Evolutionary conservation across 2,113 vertebrate genomes (phyloP), one percentile per base, ranked within the genome.

Genomic region (Leucoraja erinaceus): DNA sequence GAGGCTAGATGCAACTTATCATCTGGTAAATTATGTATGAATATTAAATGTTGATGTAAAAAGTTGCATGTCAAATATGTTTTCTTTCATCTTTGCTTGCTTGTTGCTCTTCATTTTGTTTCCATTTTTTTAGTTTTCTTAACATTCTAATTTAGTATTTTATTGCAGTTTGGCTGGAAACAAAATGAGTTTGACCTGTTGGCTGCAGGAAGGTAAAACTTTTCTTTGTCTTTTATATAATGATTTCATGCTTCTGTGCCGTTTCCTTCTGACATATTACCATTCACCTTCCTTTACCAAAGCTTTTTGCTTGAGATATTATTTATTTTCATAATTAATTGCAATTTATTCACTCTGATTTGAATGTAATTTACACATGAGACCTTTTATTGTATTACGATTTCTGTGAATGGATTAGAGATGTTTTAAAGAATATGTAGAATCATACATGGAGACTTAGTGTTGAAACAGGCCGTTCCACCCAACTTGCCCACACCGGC

Each of bases 101-200:
- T 68, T 91, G 47, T 91, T 38, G 8, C 31, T 72, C 68, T 54
- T 91, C 18, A 54, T 47, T 91, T 38, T 70, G 18, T 72, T 91
- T 20, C 18, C 18, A 5, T 18, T 90, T 90, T 6, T 68, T 90
- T 20, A 38, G 16, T 72, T 72, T 47, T 91, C 6, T 54, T 91
- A 28, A 91, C 9, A 54, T 91, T 4, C 31, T 91, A 54, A 54
- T 33, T 74, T 94, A 94, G 93, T 93, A 91, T 90, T 86, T 90
- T 11, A 81, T 95, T 95, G 79, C 94, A 99, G 97, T 98, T 98
- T 95, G 96, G 96, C 63, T 99, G 97, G 98, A 94, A 96, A 92
- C 96, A 90, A 63, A 95, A 95, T 22, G 95, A 97, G 56, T 98
- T 97, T 79, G 96, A 98, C 94, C 95, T 98, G 72, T 95, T 98